Evolutionary conservation across 2,888 invertebrate genomes (phyloP), one percentile per base, ranked within the genome.

Genomic region (Acronicta leporina): DNA sequence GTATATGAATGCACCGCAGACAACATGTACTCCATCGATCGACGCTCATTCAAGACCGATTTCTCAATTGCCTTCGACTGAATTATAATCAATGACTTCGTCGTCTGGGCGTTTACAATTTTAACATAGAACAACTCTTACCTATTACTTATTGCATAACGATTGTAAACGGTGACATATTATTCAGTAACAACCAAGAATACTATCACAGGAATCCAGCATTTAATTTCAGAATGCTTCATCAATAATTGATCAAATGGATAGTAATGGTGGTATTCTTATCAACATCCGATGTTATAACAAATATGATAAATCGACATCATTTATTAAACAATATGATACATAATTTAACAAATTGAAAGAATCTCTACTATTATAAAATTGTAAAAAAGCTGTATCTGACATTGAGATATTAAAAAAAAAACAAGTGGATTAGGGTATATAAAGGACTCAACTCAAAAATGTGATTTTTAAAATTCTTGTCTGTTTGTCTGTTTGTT

Each of bases 1-100:
- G 97, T 98, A 15, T 98, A 98, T 88, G 98, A 98, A 88, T 98
- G 98, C 83, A 98, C 98, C 5, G 98, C 98, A 0, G 98, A 98
- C 90, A 98, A 98, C 86, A 98, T 98, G 97, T 98, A 98, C 88
- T 97, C 98, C 38, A 97, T 98, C 67, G 98, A 98, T 89, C 95
- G 98, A 66, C 96, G 98, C 86, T 98, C 97, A 63, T 98, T 98
- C 92, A 98, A 98, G 92, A 98, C 98, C 60, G 98, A 98, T 92
- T 98, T 98, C 95, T 97, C 97, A 74, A 98, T 98, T 86, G 97
- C 97, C 48, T 98, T 98, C 90, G 98, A 98, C 95, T 97, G 95
- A 75, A 54, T 50, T 43, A 33, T 20, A 14, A 48, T 25, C 14
- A 5, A 48, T 25, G 14, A n/a, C n/a, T 35, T 27, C 25, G 20